Base-by-base conservation (phyloP, 2,888 invertebrate genomes). In the Drosophila ustulata region DNA sequence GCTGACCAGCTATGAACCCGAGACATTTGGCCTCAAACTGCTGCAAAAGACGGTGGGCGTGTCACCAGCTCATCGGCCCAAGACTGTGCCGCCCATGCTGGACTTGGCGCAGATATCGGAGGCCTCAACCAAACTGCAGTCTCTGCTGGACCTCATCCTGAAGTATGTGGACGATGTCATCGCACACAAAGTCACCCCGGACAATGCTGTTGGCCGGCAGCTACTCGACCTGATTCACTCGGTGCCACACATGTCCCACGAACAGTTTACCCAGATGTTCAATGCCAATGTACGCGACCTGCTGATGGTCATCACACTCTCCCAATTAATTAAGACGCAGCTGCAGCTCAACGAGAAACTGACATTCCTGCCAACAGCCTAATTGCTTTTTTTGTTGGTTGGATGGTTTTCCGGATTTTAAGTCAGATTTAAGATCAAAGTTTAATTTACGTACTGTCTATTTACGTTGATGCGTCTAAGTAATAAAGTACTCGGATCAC, bases 221-320 rank as follows among this genome's bases (percentile, higher is more conserved):
- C 94, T 99, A 71, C 94, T 99, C 86, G 96, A 98, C 93, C 95
- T 99, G 91, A 97, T 98, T 43, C 96, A 97, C 93, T 96, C 97
- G 13, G 97, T 98, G 73, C 98, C 98, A 49, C 96, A 97, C 91
- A 97, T 99, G 94, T 95, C 95, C 26, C 94, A 95, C 59, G 97
- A 98, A 90, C 96, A 98, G 91, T 98, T 99, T 92, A 97, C 98
- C 41, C 96, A 97, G 85, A 97, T 99, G 95, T 96, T 99, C 92
- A 98, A 98, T 91, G 96, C 98, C 82, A 97, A 98, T 90, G 97
- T 99, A 92, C 98, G 99, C 93, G 99, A 99, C 93, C 94, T 99
- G 85, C 94, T 99, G 88, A 99, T 99, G 99, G 98, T 98, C 45
- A 96, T 98, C 84, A 98, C 99, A 47, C 94, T 99, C 68, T 97